Evolutionary conservation across 2,888 invertebrate genomes (phyloP), one percentile per base, ranked within the genome.

Genomic region (Dynastes grantii): DNA sequence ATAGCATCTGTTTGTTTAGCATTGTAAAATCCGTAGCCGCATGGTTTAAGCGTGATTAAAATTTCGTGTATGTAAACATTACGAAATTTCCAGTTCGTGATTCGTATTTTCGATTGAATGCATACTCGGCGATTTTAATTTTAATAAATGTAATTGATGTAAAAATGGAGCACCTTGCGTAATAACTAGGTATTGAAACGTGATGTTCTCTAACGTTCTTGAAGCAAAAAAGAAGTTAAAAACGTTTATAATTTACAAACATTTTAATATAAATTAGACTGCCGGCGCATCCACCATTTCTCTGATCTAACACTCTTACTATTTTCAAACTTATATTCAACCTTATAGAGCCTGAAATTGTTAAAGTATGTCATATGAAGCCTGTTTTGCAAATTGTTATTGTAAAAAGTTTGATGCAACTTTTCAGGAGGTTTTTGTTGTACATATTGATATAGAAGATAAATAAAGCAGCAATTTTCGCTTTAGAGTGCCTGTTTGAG

Each of bases 1-100:
- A 49, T 9, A 27, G 45, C 67, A 67, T 67, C 49, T 45, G 67
- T 67, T 45, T 67, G 49, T 27, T 67, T 9, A 67, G 9, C 22
- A 16, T 49, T 49, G 2, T 32, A 13, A 13, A 29, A 32, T 49
- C 45, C 49, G 45, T 63, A 63, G 29, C 13, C 6, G 32, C 27
- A 32, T 27, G 2, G 45, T 16, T 49, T 45, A 22, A 22, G 67
- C 3, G 67, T 49, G 45, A 49, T 67, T 49, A 67, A 16, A 16
- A 67, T 8, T 27, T 67, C 32, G 45, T 67, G 40, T 67, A 49
- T 67, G 49, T 45, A 67, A 49, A 67, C 45, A 45, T 67, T 67
- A 16, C 49, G 67, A 67, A 67, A 67, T 67, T 67, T 16, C 45
- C 67, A 67, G 2, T 67, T 67, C 13, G 4, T 45, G 65, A 45